phyloP scores from a whole-genome alignment of 1,140 invertebrate genomes.

The Conopomorpha cramerella region DNA sequence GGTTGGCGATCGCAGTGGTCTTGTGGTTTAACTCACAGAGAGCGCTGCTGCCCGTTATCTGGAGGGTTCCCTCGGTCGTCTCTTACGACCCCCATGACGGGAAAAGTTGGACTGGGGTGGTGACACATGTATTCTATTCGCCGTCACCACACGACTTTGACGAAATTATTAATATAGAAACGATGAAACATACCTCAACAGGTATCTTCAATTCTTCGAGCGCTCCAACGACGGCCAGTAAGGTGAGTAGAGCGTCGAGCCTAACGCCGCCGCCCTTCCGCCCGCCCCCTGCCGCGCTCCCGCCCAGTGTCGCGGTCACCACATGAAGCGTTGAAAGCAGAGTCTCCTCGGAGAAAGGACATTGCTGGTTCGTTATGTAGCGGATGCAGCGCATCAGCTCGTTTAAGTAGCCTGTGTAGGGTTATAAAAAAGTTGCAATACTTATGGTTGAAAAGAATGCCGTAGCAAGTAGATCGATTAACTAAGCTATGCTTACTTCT shows the following conservation, averaged over 20 bases:
- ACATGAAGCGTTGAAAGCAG: slow-evolving; percentile 15
- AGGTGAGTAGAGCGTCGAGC: slow-evolving; percentile 21
- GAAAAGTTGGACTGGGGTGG: too few relatives aligned
- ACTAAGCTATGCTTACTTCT: too few relatives aligned
- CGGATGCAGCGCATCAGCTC: slow-evolving; percentile 36
- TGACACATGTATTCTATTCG: too few relatives aligned
- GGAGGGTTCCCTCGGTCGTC: too few relatives aligned
- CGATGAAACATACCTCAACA: slow-evolving; percentile 21
- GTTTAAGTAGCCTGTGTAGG: slow-evolving; percentile 48
- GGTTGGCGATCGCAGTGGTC: too few relatives aligned
- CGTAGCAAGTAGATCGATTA: too few relatives aligned
- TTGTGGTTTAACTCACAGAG: too few relatives aligned
- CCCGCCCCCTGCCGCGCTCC: slow-evolving; percentile 24
- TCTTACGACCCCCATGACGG: too few relatives aligned
- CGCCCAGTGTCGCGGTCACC: slow-evolving; percentile 16
- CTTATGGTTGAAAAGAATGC: too few relatives aligned
- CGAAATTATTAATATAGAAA: not conserved
- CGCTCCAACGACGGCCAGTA: slow-evolving; percentile 22
- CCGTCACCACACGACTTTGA: too few relatives aligned
- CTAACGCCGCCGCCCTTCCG: slow-evolving; percentile 32
- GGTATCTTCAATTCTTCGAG: slow-evolving; percentile 19
- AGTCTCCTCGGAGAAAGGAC: slow-evolving; percentile 27
- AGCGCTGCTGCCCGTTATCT: too few relatives aligned
- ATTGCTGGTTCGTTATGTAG: slow-evolving; percentile 25
- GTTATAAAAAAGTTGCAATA: too few relatives aligned